Conservation (phyloP, 2,888 invertebrate genomes). For the Bellardia bayeri region DNA sequence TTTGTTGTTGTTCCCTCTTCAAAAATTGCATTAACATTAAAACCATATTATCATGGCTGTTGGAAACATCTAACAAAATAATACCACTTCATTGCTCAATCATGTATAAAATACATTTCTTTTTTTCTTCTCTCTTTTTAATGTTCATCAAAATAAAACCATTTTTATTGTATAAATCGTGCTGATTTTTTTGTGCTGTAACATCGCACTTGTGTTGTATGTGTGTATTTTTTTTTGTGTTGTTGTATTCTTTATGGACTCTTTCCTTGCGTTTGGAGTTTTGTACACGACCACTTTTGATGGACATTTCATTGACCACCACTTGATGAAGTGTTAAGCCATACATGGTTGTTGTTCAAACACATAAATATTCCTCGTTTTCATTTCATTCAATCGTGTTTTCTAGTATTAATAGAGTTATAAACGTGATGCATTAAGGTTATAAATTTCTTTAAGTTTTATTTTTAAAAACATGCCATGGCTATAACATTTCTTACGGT, state of each 20-base stretch:
- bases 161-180: constrained; percentile 61
- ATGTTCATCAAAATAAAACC: constrained; percentile 54
- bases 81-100: constrained; percentile 81
- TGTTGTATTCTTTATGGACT: constrained; percentile 19
- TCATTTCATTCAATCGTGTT: constrained; percentile 45
- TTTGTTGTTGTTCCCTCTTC: constrained; percentile 52
- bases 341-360: constrained; percentile 73
- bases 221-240: constrained; percentile 22
- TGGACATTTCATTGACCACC: constrained; percentile 75
- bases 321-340: constrained; percentile 82
- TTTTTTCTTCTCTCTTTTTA: constrained; percentile 5
- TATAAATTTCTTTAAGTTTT: constrained; percentile 44
- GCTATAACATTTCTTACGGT: constrained; percentile 24
- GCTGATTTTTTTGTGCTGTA: constrained; percentile 55
- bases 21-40: constrained; percentile 72
- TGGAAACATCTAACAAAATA: constrained; percentile 67
- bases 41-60: constrained; percentile 60
- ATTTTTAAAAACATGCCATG: constrained; percentile 23
- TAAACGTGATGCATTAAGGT: constrained; percentile 60
- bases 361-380: constrained; percentile 29
- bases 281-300: constrained; percentile 71
- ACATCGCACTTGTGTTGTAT: constrained; percentile 60
- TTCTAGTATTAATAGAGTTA: constrained; percentile 58
- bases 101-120: constrained; percentile 81
- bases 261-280: constrained; percentile 61